Percentiles rank a stretch among this genome's conserved stretches.
Evolutionary conservation across 1,140 invertebrate species (phyloP).

Genomic region (Agrilus planipennis): DNA sequence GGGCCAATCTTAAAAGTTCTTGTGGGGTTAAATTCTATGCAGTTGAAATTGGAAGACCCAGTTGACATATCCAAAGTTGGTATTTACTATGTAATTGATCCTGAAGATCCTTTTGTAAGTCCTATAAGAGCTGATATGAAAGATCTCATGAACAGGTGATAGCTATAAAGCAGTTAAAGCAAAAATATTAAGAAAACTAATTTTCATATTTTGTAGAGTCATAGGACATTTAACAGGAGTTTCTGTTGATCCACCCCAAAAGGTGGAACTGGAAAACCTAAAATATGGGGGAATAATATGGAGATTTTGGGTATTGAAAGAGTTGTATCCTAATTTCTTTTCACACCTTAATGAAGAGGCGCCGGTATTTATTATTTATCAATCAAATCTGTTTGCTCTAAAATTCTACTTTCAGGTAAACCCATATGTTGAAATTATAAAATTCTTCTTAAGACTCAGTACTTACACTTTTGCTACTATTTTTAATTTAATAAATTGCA

Average conservation of each 20-base stretch:
- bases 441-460: conserved; percentile 41
- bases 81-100: conserved; percentile 66
- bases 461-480: conserved; percentile 53
- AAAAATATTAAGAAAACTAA: conserved; percentile 1
- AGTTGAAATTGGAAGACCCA: conserved; percentile 33
- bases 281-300: conserved; percentile 54
- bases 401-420: conserved; percentile 24
- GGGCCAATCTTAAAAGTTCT: conserved; percentile 55
- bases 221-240: conserved; percentile 19
- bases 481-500: conserved; percentile 49
- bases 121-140: conserved; percentile 36
- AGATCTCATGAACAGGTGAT: conserved; percentile 1
- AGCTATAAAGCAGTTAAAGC: too few relatives aligned
- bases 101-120: conserved; percentile 54
- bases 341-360: conserved; percentile 47
- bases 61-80: conserved; percentile 58
- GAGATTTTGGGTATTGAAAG: conserved; percentile 62
- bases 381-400: background rate
- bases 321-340: conserved; percentile 45
- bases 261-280: conserved; percentile 44
- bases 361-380: conserved; percentile 15
- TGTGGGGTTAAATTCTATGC: conserved; percentile 38
- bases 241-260: conserved; percentile 18
- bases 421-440: conserved; percentile 42
- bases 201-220: conserved; percentile 16